phyloP scores from a whole-genome alignment of 2,797 vertebrate species.

The Eulemur mongoz region DNA sequence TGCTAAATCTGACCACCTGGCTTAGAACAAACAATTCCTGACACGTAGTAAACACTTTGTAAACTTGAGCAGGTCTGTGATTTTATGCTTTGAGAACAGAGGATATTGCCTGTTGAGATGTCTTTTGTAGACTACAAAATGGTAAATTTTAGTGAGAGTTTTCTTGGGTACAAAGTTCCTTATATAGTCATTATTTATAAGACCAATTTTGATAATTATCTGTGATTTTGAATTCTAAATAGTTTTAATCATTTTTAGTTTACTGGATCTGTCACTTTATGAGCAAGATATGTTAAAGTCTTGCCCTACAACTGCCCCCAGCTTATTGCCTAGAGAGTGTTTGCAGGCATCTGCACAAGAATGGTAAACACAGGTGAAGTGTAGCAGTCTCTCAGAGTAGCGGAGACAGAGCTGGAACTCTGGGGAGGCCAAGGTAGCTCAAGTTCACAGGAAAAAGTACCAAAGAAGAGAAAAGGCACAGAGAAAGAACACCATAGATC shows the following conservation, averaged over 20 bases:
- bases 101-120: neutral
- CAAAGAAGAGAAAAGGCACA: neutral
- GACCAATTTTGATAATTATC: neutral
- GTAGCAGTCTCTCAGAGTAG: neutral
- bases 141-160: neutral
- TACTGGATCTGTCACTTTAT: neutral
- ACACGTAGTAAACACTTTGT: neutral
- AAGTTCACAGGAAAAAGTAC: neutral
- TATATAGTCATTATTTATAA: neutral
- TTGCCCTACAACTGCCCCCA: too few species aligned
- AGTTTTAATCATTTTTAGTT: constrained; percentile 16
- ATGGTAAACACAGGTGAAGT: neutral
- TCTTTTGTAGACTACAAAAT: neutral
- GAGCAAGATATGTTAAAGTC: neutral
- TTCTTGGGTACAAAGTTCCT: neutral
- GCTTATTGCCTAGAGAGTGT: too few species aligned
- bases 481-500: neutral
- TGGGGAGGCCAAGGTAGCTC: neutral
- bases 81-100: neutral
- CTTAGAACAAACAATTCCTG: neutral
- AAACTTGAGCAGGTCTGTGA: neutral
- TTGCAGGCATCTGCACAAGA: neutral
- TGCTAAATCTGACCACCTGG: neutral
- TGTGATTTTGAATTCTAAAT: neutral
- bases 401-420: neutral